A percentile compares a stretch with the other conserved stretches of the same genome.
Conservation (phyloP, 2,797 vertebrate species). For the Micrastur ruficollis region DNA sequence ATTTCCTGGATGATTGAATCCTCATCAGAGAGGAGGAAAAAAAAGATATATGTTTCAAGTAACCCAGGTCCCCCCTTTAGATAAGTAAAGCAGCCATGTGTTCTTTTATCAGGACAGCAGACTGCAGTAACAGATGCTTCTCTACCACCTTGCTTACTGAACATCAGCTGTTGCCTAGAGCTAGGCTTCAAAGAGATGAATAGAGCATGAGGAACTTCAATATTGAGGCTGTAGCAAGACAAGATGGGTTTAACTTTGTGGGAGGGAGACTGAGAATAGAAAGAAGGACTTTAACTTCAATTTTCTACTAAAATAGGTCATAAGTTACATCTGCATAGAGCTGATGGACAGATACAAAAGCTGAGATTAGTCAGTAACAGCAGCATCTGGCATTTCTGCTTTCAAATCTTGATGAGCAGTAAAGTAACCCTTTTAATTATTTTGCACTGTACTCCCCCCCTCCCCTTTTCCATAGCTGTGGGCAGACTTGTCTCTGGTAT, state of each 20-base stretch:
- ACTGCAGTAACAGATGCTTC: neutral
- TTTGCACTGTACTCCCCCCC: neutral
- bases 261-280: neutral
- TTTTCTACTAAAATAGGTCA: neutral
- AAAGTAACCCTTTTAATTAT: neutral
- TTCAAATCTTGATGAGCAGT: neutral
- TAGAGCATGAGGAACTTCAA: neutral
- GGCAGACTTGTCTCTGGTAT: neutral
- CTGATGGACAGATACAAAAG: neutral
- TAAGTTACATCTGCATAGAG: neutral
- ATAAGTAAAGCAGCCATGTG: neutral
- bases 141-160: neutral
- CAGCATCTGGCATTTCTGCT: neutral
- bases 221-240: neutral
- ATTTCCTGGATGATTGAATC: neutral
- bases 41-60: neutral
- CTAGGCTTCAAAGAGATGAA: neutral
- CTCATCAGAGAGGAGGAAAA: neutral
- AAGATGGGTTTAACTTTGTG: neutral
- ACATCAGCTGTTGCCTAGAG: neutral
- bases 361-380: neutral
- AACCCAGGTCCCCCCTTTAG: neutral
- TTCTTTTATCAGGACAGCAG: neutral
- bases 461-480: neutral
- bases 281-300: constrained; percentile 8